Conservation (phyloP, 2,113 vertebrate genomes). For the Sula dactylatra region DNA sequence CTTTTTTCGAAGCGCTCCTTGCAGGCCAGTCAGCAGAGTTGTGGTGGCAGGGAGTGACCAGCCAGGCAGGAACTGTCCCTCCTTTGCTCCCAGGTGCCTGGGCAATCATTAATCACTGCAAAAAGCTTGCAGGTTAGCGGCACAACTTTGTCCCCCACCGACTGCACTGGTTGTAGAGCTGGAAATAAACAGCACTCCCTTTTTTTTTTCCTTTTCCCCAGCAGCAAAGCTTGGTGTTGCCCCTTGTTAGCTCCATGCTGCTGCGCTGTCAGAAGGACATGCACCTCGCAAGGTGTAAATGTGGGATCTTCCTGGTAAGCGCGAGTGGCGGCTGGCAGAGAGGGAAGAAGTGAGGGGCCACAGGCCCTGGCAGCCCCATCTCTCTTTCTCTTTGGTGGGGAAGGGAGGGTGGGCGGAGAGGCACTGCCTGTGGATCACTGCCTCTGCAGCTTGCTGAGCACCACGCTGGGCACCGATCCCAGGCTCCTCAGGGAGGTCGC, state of each 20-base stretch:
- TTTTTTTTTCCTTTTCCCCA: rapidly evolving
- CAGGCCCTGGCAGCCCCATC: rapidly evolving
- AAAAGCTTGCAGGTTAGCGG: rapidly evolving
- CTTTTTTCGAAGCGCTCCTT: rapidly evolving
- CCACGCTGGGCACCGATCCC: rapidly evolving
- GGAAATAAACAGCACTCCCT: background rate
- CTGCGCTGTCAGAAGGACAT: background rate
- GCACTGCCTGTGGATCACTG: background rate
- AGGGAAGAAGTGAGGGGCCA: background rate
- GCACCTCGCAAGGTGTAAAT: background rate
- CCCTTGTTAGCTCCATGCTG: background rate
- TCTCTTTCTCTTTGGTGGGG: background rate
- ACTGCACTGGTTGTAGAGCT: background rate
- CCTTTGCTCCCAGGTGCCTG: rapidly evolving
- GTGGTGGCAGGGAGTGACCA: background rate
- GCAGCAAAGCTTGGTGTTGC: background rate
- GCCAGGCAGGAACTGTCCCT: rapidly evolving
- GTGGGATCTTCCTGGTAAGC: background rate
- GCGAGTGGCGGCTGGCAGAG: rapidly evolving
- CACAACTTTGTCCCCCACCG: rapidly evolving
- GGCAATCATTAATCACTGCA: background rate
- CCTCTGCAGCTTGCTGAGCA: background rate
- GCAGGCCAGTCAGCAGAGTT: background rate
- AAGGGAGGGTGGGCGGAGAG: background rate
- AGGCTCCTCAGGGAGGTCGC: rapidly evolving